Base-by-base conservation (phyloP, 2,113 vertebrate species). In the Lates calcarifer region DNA sequence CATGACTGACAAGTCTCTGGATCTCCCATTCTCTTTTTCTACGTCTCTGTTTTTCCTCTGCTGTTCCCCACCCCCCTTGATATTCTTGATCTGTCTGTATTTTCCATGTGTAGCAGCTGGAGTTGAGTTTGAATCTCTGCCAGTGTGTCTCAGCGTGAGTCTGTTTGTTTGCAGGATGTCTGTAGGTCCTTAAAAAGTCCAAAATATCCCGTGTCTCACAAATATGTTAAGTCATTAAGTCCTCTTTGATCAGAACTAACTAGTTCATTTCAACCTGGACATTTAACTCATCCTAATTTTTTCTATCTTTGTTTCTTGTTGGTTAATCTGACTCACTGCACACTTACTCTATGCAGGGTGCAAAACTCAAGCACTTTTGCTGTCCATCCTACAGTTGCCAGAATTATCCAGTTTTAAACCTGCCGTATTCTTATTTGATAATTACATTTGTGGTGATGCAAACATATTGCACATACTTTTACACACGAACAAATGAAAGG, bases 1-100 rank as follows among this genome's bases (percentile, higher is more conserved):
- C 74, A 64, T 91, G 89, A 93, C 86, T 91, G 90, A 91, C 89
- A 91, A 86, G 83, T 77, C 89, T 84, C 88, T 78, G 85, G 81
- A 87, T 91, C 84, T 88, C 67, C 83, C 61, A 68, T 90, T 90
- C 87, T 90, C 82, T 86, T 79, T 85, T 61, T 75, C 71, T 80
- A 26, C 55, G 79, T 84, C 71, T 86, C 66, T 73, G 45, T 81
- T 74, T 89, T 84, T 71, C 75, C 75, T 37, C 62, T 67, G 77
- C 84, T 66, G 55, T 66, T 81, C 70, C 84, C 69, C 77, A 60
- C 74, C 74, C 75, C 53, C 51, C 64, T 71, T 37, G 58, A 68
- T 85, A 81, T 90, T 90, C 84, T 79, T 77, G 81, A 89, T 90
- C 79, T 82, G 87, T 85, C 81, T 91, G 65, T 83, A 79, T 91